Base-by-base conservation (phyloP, 2,888 invertebrate species). In the Orgyia antiqua region DNA sequence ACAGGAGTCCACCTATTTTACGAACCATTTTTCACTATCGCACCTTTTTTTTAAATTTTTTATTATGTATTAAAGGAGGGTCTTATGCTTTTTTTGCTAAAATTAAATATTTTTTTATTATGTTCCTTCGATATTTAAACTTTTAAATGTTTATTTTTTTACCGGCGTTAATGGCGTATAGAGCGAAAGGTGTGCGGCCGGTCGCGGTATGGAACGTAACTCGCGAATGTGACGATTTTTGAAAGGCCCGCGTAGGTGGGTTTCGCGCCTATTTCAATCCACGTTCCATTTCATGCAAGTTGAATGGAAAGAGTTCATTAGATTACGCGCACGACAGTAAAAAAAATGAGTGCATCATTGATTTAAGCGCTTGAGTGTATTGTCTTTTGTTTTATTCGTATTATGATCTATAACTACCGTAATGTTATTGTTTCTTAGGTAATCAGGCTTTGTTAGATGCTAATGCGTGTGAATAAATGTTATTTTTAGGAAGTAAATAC, bases 161-260 rank as follows among this genome's bases (percentile, higher is more conserved):
- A 29, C 28, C 29, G 33, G 45, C 36, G 40, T 34, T 36, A 38
- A 46, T 50, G 39, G 45, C 68, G 67, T 72, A n/a, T n/a, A n/a
- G n/a, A 57, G 74, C 78, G 78, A 77, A 78, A 78, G 76, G 79
- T 68, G 64, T 68, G 65, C 79, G 63, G 60, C 59, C 63, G 65
- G 58, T 64, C 65, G 66, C 70, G 52, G 61, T 76, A 61, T 78
- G 73, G 63, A 62, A 62, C 67, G 55, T 56, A 52, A 63, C 57
- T 62, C 55, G 68, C 61, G 65, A 70, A 69, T 74, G 80, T 72
- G 60, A 54, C 52, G 66, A 75, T 73, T 79, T 83, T 86, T 83
- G 84, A 86, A 86, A 83, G 84, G 82, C 83, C 78, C 84, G 84
- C 83, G 83, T 84, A 83, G 84, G 83, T 73, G 80, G 84, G 86